These are phyloP conservation scores for Drusus annulatus DNA, from an alignment of 1,140 invertebrate genomes.

Conservation along the genomic window DNA sequence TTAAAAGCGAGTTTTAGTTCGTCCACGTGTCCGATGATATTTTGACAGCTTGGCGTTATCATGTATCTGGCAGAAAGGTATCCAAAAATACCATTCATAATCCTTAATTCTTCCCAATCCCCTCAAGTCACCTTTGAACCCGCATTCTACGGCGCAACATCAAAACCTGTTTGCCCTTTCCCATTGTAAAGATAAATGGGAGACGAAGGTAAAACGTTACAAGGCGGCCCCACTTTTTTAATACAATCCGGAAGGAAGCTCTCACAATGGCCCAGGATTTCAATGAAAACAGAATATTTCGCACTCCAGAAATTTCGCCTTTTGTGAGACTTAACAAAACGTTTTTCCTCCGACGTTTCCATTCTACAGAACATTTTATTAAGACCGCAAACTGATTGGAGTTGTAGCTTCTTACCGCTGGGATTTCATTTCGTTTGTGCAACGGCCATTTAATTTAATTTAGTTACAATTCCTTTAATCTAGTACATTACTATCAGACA, in stretches of 20 bases:
- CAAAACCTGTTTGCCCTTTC: background rate
- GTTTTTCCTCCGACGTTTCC: background rate
- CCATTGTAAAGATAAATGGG: background rate
- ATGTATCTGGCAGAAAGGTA: background rate
- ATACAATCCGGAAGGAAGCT: background rate
- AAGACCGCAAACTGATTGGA: background rate
- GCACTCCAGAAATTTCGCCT: background rate
- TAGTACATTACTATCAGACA: too few relatives aligned
- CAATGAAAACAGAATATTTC: slow-evolving; percentile 9
- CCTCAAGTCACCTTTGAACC: background rate
- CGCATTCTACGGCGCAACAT: background rate
- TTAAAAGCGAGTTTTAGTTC: too few relatives aligned
- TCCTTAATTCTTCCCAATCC: background rate
- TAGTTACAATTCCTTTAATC: too few relatives aligned
- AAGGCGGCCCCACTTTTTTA: background rate
- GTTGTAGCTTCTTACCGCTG: background rate
- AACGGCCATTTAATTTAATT: too few relatives aligned
- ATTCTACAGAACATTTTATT: background rate
- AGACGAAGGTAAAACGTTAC: background rate
- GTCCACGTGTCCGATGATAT: too few relatives aligned
- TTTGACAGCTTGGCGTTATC: too few relatives aligned
- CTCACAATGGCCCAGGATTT: background rate
- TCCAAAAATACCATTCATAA: background rate
- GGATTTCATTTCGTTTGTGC: too few relatives aligned
- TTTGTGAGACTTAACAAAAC: slow-evolving; percentile 11